These are phyloP conservation scores for Orius insidiosus DNA, from an alignment of 1,140 invertebrate species.

Conservation along the genomic window DNA sequence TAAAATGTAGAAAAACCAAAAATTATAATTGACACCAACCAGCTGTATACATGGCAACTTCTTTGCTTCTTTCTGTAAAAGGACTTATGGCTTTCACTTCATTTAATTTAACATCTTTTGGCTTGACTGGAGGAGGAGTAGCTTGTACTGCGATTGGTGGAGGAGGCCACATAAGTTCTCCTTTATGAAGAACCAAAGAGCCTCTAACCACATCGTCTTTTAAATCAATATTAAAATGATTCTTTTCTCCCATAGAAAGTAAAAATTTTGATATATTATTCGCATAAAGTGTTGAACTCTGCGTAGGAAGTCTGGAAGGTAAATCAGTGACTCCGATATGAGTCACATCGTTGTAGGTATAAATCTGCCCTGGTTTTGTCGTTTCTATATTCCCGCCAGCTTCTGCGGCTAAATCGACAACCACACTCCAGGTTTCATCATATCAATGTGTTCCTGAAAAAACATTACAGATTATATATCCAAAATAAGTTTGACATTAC, in stretches of 20 bases:
- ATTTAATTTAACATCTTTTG: conserved; percentile 29
- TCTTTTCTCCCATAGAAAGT: conserved; percentile 57
- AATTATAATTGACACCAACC: conserved; percentile 27
- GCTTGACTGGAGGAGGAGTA: conserved; percentile 25
- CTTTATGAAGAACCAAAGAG: conserved; percentile 55
- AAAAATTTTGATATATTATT: conserved; percentile 84
- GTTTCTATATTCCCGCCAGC: conserved; percentile 78
- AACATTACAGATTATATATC: too few species aligned
- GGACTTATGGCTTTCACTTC: conserved; percentile 25
- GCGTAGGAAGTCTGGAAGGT: conserved; percentile 66
- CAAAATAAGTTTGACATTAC: too few species aligned
- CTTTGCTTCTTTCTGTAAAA: conserved; percentile 40
- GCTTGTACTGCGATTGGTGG: conserved; percentile 27
- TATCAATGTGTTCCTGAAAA: conserved; percentile 49
- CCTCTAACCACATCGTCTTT: conserved; percentile 76
- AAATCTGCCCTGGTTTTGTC: conserved; percentile 59
- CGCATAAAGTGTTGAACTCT: conserved; percentile 70
- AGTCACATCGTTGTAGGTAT: conserved; percentile 56
- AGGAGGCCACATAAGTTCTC: conserved; percentile 64
- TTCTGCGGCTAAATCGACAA: conserved; percentile 80
- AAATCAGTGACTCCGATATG: conserved; percentile 77
- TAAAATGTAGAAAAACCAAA: conserved; percentile 6
- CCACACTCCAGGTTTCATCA: conserved; percentile 80
- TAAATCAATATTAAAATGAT: conserved; percentile 62
- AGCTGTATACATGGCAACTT: conserved; percentile 48